These are phyloP conservation scores for Amblyjoppa fuscipennis DNA, from an alignment of 2,888 invertebrate species.

Conservation along the genomic window DNA sequence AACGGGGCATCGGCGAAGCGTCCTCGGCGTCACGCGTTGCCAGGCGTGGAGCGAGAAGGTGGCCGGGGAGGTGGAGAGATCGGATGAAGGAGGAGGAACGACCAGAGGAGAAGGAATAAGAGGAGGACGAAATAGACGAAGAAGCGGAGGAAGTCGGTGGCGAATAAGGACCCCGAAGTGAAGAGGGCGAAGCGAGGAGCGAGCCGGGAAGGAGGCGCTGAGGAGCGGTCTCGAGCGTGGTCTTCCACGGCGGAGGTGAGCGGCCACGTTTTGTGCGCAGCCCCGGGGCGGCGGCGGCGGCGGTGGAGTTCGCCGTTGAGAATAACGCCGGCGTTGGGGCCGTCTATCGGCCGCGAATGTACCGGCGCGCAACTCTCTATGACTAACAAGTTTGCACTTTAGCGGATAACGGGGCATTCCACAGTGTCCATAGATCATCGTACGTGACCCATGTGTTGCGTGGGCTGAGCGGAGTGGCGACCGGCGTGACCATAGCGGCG, in stretches of 20 bases:
- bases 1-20: constrained; percentile 80
- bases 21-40: constrained; percentile 69
- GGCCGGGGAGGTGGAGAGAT: constrained; percentile 48
- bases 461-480: constrained; percentile 77
- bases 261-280: constrained; percentile 38
- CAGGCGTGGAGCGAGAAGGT: constrained; percentile 52
- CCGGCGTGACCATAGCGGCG: constrained; percentile 36
- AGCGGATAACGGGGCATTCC: constrained; percentile 83
- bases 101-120: constrained; percentile 41
- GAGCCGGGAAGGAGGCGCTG: constrained; percentile 55
- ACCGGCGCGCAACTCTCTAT: constrained; percentile 75
- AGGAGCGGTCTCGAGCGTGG: constrained; percentile 70
- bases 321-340: constrained; percentile 48
- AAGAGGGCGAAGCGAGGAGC: constrained; percentile 71
- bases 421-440: constrained; percentile 83
- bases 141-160: constrained; percentile 20
- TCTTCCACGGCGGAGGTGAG: constrained; percentile 57
- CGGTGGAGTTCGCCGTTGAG: constrained; percentile 1
- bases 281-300: constrained; percentile 51
- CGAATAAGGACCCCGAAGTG: constrained; percentile 68
- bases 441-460: constrained; percentile 83
- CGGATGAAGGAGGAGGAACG: background rate
- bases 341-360: constrained; percentile 66
- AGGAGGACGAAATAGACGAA: background rate
- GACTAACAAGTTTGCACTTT: constrained; percentile 85